Percentiles rank a stretch among this genome's conserved stretches.
phyloP scores from a whole-genome alignment of 2,888 invertebrate genomes.

The Polydrusus tereticollis region DNA sequence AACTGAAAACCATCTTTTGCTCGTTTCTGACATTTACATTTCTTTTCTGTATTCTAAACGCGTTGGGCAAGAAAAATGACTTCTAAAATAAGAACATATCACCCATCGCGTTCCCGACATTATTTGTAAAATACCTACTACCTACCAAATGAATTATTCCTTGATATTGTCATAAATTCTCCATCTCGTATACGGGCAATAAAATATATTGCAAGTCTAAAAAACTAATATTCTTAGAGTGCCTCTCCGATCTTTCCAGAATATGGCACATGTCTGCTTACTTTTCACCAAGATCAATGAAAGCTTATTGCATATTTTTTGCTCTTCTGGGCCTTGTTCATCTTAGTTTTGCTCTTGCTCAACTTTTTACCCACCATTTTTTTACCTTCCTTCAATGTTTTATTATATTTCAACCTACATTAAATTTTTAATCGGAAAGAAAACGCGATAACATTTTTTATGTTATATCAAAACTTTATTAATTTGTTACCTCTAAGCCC shows the following conservation, averaged over 20 bases:
- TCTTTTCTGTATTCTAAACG: slow-evolving; percentile 39
- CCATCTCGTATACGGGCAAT: slow-evolving; percentile 44
- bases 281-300: slow-evolving; percentile 42
- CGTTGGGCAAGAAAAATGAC: slow-evolving; percentile 41
- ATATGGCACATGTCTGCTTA: slow-evolving; percentile 43
- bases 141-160: slow-evolving; percentile 47
- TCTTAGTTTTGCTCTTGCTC: slow-evolving; percentile 16
- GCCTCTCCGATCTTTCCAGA: slow-evolving; percentile 43
- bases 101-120: slow-evolving; percentile 40
- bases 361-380: too few relatives aligned
- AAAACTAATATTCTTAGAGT: slow-evolving; percentile 48
- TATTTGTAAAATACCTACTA: slow-evolving; percentile 47
- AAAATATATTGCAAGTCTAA: slow-evolving; percentile 48
- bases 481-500: too few relatives aligned
- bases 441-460: too few relatives aligned
- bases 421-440: too few relatives aligned
- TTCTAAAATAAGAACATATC: slow-evolving; percentile 37
- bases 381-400: too few relatives aligned
- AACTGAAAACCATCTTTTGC: slow-evolving; percentile 13
- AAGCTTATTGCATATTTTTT: slow-evolving; percentile 35
- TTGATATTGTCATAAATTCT: slow-evolving; percentile 49
- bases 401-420: too few relatives aligned
- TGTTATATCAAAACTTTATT: too few relatives aligned
- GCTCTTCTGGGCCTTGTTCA: slow-evolving; percentile 22
- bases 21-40: slow-evolving; percentile 38